Evolutionary conservation across 2,113 vertebrate genomes (phyloP).

Genomic region (Prinia subflava): DNA sequence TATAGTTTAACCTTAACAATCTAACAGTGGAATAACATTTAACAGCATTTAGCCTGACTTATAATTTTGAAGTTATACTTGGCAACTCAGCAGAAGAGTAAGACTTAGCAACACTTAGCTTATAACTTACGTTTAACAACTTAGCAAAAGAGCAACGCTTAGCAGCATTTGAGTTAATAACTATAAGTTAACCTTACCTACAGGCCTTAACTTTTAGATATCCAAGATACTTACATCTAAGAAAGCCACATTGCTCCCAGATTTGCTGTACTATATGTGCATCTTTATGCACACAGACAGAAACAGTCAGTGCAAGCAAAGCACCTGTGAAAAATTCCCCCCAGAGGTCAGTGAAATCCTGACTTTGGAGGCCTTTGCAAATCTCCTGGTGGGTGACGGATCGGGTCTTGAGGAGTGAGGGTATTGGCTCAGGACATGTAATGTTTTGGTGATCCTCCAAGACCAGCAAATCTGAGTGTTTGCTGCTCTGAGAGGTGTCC

Average conservation of each 20-base stretch:
- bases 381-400: fast-evolving
- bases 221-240: background rate
- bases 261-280: background rate
- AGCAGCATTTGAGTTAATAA: background rate
- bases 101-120: background rate
- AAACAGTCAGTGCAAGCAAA: background rate
- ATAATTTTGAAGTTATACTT: fast-evolving
- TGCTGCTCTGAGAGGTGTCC: background rate
- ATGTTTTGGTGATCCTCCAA: background rate
- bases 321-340: background rate
- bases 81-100: background rate
- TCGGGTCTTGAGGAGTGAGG: fast-evolving
- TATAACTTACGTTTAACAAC: background rate
- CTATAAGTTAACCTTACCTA: background rate
- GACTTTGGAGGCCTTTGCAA: background rate
- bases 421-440: fast-evolving
- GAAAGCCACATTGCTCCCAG: background rate
- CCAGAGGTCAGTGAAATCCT: background rate
- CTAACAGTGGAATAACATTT: background rate
- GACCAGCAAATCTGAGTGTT: background rate
- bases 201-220: background rate
- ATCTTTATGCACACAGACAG: background rate
- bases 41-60: background rate
- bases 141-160: background rate
- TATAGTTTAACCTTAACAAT: background rate